Conservation (phyloP, 2,888 invertebrate species). For the Alentia gelatinosa region DNA sequence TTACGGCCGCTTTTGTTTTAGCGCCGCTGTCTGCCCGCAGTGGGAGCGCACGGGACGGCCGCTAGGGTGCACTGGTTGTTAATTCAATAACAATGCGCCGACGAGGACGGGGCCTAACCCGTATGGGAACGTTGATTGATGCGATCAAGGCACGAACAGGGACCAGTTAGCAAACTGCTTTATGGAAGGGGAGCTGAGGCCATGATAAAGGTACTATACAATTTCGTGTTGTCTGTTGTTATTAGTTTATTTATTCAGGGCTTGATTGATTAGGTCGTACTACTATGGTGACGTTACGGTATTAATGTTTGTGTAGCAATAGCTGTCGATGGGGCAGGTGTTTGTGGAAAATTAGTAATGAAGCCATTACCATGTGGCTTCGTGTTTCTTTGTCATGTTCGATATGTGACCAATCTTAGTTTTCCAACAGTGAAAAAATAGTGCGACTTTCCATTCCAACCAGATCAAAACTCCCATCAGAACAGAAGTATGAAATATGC, state of each 20-base stretch:
- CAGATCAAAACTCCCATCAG: too few relatives aligned
- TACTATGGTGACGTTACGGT: neutral
- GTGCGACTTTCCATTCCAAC: too few relatives aligned
- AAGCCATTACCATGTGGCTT: too few relatives aligned
- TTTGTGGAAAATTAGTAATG: too few relatives aligned
- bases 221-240: neutral
- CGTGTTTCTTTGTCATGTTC: too few relatives aligned
- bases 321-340: too few relatives aligned
- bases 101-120: neutral
- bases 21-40: neutral
- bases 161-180: neutral
- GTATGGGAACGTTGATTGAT: neutral
- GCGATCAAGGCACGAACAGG: neutral
- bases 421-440: neutral
- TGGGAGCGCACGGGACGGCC: neutral
- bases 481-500: too few relatives aligned
- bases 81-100: slow-evolving; percentile 43
- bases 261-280: neutral
- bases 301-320: neutral
- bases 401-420: too few relatives aligned
- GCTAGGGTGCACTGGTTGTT: slow-evolving; percentile 7
- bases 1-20: slow-evolving; percentile 39
- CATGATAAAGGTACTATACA: neutral
- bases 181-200: neutral
- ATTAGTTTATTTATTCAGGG: neutral